A percentile compares a stretch with the other conserved stretches of the same genome.
Conservation (phyloP, 2,113 vertebrate species). For the Murina feae region DNA sequence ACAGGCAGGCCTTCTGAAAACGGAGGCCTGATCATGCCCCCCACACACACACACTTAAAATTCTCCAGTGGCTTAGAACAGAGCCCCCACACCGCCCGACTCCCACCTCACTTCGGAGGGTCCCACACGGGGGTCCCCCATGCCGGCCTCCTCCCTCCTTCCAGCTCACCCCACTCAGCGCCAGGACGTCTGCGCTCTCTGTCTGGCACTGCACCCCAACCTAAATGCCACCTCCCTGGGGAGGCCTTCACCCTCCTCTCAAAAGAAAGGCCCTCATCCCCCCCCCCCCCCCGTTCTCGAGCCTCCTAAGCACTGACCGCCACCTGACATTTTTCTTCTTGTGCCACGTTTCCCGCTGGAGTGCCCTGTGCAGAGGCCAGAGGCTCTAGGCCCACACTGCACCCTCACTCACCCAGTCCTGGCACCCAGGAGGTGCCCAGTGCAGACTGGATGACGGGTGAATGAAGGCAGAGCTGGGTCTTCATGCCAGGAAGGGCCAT, state of each 20-base stretch:
- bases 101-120: neutral
- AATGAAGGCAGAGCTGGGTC: neutral
- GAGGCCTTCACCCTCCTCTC: neutral
- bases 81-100: neutral
- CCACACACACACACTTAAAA: neutral
- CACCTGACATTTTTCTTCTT: neutral
- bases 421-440: neutral
- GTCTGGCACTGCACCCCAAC: neutral
- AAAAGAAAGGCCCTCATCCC: neutral
- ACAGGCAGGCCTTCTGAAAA: neutral
- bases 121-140: rapidly evolving
- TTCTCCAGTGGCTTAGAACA: neutral
- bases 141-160: neutral
- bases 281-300: too few species aligned
- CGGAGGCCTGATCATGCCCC: neutral
- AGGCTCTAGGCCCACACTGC: neutral
- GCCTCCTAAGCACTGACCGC: neutral
- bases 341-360: neutral
- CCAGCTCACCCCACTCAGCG: neutral
- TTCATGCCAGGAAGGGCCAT: neutral
- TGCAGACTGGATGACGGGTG: too few species aligned
- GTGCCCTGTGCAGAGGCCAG: neutral
- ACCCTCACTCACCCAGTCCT: neutral
- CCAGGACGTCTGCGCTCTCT: neutral
- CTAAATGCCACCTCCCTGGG: neutral